Conservation (phyloP, 2,113 vertebrate species). For the Aspiorhynchus laticeps region DNA sequence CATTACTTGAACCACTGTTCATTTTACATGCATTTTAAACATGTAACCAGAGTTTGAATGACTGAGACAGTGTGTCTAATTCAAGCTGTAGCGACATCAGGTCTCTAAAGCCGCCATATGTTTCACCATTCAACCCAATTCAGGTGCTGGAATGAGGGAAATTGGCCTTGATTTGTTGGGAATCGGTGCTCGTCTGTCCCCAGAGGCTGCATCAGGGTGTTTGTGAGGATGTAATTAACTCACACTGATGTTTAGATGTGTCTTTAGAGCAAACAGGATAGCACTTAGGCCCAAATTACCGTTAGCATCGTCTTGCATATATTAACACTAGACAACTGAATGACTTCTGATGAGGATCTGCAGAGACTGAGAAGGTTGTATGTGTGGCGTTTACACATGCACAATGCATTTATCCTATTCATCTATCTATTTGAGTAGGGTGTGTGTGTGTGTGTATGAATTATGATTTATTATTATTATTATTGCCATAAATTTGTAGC, state of each 20-base stretch:
- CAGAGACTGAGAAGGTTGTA: background rate
- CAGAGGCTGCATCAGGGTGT: slow-evolving; percentile 2
- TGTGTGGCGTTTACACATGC: background rate
- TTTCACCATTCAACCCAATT: background rate
- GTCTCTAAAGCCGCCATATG: slow-evolving; percentile 8
- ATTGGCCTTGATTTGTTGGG: slow-evolving; percentile 24
- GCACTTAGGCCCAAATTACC: slow-evolving; percentile 12
- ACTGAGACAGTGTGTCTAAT: background rate
- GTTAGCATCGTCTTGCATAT: background rate
- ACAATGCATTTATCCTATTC: background rate
- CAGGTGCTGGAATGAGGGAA: background rate
- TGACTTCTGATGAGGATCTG: background rate
- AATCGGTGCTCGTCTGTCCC: background rate
- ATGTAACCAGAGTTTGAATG: background rate
- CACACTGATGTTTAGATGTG: slow-evolving; percentile 1
- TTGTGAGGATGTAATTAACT: slow-evolving; percentile 29
- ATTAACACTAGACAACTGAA: slow-evolving; percentile 1
- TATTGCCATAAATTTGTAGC: too few relatives aligned
- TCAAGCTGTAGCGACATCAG: background rate
- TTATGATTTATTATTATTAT: too few relatives aligned
- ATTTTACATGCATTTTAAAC: background rate
- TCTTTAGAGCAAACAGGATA: slow-evolving; percentile 8
- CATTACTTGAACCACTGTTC: background rate
- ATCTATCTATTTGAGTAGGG: background rate
- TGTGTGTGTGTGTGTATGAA: background rate